phyloP scores from a whole-genome alignment of 2,113 vertebrate genomes.

The Eclectus roratus region DNA sequence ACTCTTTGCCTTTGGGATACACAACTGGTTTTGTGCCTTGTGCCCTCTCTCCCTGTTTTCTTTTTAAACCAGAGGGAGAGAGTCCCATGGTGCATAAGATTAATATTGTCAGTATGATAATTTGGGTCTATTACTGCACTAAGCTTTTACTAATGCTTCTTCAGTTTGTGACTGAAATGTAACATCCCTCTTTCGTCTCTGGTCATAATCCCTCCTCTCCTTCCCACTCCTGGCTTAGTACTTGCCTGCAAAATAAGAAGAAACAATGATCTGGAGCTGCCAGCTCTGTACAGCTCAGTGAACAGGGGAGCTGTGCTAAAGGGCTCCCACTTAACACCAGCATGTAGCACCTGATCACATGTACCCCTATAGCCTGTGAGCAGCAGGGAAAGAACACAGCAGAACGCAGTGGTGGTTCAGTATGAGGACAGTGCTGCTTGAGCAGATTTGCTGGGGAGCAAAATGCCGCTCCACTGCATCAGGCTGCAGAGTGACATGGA shows the following conservation, averaged over 20 bases:
- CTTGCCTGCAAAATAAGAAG: neutral
- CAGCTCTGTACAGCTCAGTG: neutral
- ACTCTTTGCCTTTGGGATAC: neutral
- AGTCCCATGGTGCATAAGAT: neutral
- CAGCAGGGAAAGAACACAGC: neutral
- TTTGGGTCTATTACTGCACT: neutral
- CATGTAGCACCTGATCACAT: accelerated
- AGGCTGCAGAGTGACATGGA: neutral
- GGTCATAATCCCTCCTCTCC: neutral
- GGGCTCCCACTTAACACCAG: no score
- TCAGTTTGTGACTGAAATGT: neutral
- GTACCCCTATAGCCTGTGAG: accelerated
- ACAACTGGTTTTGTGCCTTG: neutral
- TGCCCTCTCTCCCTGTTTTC: neutral
- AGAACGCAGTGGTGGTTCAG: accelerated
- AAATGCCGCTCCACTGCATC: no score
- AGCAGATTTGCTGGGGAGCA: neutral
- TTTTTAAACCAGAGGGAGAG: neutral
- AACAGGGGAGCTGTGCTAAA: neutral
- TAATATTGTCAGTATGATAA: neutral
- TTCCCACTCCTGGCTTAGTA: neutral
- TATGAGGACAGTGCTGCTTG: accelerated
- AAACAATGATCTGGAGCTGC: neutral
- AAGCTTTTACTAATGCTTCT: neutral
- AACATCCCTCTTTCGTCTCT: neutral